Percentiles rank a stretch among this genome's conserved stretches.
phyloP scores from a whole-genome alignment of 35 echinoderm and acorn worm species.

The Anneissia japonica region DNA sequence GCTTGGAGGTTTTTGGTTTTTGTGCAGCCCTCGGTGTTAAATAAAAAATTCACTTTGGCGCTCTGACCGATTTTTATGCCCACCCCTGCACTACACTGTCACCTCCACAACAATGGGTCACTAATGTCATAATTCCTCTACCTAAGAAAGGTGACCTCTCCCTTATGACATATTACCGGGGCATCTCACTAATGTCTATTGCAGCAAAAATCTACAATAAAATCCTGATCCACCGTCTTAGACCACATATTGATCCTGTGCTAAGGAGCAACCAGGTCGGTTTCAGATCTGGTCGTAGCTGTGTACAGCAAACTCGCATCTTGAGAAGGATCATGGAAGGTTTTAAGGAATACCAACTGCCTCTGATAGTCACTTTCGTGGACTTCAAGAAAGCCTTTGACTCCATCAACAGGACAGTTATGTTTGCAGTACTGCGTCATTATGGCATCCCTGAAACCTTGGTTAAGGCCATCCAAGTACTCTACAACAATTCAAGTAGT shows the following conservation, averaged over 20 bases:
- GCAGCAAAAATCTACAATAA: slow-evolving; percentile 19
- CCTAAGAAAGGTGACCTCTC: slow-evolving; percentile 32
- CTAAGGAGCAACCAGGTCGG: slow-evolving; percentile 14
- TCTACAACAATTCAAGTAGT: not conserved
- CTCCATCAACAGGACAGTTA: slow-evolving; percentile 18
- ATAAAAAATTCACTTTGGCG: too few relatives aligned
- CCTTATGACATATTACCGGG: slow-evolving; percentile 22
- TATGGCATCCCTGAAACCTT: too few relatives aligned
- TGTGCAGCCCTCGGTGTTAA: too few relatives aligned
- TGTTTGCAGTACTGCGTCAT: slow-evolving; percentile 6
- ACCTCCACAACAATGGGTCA: slow-evolving; percentile 29
- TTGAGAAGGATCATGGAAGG: slow-evolving; percentile 30
- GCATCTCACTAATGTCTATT: slow-evolving; percentile 17
- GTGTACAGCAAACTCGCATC: slow-evolving; percentile 8
- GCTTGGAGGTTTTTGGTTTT: slow-evolving; percentile 24
- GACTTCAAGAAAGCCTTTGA: slow-evolving; percentile 19
- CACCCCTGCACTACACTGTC: slow-evolving; percentile 20
- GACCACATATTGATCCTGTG: not conserved
- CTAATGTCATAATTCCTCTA: slow-evolving; percentile 12
- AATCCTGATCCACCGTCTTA: not conserved
- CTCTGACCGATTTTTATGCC: too few relatives aligned
- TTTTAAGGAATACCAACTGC: slow-evolving; percentile 15
- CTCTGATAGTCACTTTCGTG: slow-evolving; percentile 1
- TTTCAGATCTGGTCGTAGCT: slow-evolving; percentile 21
- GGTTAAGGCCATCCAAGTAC: too few relatives aligned